A percentile compares a stretch with the other conserved stretches of the same genome.
Conservation (phyloP, 2,888 invertebrate genomes). For the Lissonota sp. region DNA sequence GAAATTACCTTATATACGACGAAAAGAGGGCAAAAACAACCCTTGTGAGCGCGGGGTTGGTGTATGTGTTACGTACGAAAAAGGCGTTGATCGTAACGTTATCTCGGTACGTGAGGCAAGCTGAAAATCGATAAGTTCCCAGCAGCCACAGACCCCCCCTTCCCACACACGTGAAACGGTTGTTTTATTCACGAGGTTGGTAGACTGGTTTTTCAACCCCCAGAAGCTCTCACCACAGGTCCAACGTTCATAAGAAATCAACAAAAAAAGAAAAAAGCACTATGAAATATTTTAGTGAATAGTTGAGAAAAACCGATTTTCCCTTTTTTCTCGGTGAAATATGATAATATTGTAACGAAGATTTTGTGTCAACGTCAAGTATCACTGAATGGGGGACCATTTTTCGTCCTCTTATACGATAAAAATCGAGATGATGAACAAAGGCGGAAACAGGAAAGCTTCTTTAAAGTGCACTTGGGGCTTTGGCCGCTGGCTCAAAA, state of each 20-base stretch:
- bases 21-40: neutral
- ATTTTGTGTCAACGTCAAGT: too few relatives aligned
- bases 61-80: neutral
- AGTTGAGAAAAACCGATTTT: too few relatives aligned
- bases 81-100: constrained; percentile 9
- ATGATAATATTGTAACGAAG: too few relatives aligned
- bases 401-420: too few relatives aligned
- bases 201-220: neutral
- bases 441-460: neutral
- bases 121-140: constrained; percentile 2
- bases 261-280: too few relatives aligned
- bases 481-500: constrained; percentile 30
- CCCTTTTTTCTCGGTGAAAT: too few relatives aligned
- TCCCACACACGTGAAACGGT: neutral
- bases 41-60: neutral
- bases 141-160: neutral
- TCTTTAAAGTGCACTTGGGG: constrained; percentile 12
- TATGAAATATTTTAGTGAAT: too few relatives aligned
- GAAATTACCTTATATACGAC: constrained; percentile 16
- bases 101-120: constrained; percentile 1
- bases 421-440: too few relatives aligned
- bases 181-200: constrained; percentile 6
- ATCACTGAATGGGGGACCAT: too few relatives aligned
- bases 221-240: neutral
- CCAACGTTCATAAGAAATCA: neutral